These are phyloP conservation scores for Furcifer pardalis DNA, from an alignment of 2,797 vertebrate genomes.

Conservation along the genomic window DNA sequence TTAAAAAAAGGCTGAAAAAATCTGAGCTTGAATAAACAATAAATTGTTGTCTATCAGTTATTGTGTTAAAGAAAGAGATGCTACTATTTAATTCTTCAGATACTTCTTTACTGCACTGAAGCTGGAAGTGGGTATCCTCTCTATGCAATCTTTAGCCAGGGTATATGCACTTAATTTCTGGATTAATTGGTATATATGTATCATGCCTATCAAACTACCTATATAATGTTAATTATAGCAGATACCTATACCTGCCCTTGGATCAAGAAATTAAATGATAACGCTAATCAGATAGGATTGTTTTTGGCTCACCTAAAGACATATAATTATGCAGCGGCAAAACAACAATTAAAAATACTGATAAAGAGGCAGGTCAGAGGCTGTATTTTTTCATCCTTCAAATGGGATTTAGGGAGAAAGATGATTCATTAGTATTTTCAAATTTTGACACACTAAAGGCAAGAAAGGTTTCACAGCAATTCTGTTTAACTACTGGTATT, in stretches of 20 bases:
- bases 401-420: background rate
- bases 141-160: background rate
- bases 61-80: too few relatives aligned
- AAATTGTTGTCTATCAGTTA: too few relatives aligned
- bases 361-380: background rate
- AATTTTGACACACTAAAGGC: background rate
- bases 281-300: background rate
- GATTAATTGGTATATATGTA: background rate
- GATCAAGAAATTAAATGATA: background rate
- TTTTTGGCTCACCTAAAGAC: background rate
- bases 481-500: background rate
- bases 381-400: background rate
- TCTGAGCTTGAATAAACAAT: too few relatives aligned
- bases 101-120: background rate
- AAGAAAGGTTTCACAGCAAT: background rate
- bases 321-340: background rate
- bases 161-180: background rate
- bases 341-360: background rate
- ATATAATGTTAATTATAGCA: background rate
- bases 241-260: background rate
- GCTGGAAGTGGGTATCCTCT: background rate
- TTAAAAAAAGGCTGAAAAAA: too few relatives aligned
- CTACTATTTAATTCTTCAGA: too few relatives aligned
- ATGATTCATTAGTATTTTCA: background rate
- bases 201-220: background rate